phyloP scores from a whole-genome alignment of 2,113 vertebrate genomes.

The Saguinus midas region DNA sequence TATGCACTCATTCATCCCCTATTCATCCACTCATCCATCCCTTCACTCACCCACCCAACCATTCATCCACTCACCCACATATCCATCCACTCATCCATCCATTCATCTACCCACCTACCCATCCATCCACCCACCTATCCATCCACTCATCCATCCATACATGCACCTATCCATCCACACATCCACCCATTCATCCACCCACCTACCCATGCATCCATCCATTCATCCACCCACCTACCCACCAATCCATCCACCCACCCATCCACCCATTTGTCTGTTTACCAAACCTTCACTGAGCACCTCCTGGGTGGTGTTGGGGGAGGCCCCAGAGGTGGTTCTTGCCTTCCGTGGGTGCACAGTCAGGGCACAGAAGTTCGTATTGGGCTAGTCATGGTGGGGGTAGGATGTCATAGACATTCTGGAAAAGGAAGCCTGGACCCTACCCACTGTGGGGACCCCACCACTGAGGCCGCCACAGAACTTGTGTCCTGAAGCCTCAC shows the following conservation, averaged over 20 bases:
- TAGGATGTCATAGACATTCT: rapidly evolving
- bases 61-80: background rate
- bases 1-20: background rate
- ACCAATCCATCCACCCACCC: too few relatives aligned
- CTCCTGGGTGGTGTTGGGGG: background rate
- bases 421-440: background rate
- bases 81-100: too few relatives aligned
- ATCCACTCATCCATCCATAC: too few relatives aligned
- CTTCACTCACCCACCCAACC: background rate
- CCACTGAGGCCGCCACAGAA: too few relatives aligned
- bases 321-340: background rate
- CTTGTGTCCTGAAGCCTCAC: background rate
- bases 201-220: too few relatives aligned
- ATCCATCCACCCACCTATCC: too few relatives aligned
- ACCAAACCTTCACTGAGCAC: background rate
- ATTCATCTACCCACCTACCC: too few relatives aligned
- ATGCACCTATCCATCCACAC: too few relatives aligned
- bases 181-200: rapidly evolving
- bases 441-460: too few relatives aligned
- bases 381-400: background rate
- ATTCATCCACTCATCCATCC: too few relatives aligned
- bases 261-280: too few relatives aligned
- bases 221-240: rapidly evolving
- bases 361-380: background rate
- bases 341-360: background rate